Evolutionary conservation across 2,113 vertebrate genomes (phyloP).

Genomic region (Mormyrus iriodes): DNA sequence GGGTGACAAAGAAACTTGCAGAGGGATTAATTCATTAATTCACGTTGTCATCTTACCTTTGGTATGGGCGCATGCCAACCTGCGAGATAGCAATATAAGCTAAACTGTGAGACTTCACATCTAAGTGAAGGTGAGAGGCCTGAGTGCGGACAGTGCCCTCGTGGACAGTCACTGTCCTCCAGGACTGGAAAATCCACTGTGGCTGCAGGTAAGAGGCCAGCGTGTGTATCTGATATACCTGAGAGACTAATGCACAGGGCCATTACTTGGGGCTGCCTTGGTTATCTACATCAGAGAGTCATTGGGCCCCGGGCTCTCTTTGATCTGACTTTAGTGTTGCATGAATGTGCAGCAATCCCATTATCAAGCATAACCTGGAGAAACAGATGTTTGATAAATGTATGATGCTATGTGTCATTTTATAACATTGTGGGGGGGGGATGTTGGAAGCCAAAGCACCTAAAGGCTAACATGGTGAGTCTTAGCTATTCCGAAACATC

Average conservation of each 20-base stretch:
- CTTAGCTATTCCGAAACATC: not conserved
- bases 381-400: not conserved
- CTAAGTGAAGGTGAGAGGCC: not conserved
- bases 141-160: slow-evolving; percentile 71
- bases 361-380: not conserved
- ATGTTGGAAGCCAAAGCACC: not conserved
- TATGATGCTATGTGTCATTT: not conserved
- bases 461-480: not conserved
- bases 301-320: not conserved
- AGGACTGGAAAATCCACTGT: slow-evolving; percentile 47
- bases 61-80: not conserved
- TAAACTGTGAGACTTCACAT: not conserved
- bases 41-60: not conserved
- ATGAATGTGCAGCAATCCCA: slow-evolving; percentile 1
- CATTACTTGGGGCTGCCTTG: not conserved
- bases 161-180: slow-evolving; percentile 92
- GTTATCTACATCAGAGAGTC: not conserved
- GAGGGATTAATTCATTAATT: not conserved
- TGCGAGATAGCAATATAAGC: not conserved
- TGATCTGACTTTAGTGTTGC: not conserved
- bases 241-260: not conserved
- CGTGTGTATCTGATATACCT: slow-evolving; percentile 83
- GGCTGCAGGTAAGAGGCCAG: slow-evolving; percentile 65
- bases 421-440: not conserved
- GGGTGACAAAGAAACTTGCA: not conserved